Evolutionary conservation across 2,888 invertebrate species (phyloP).

Genomic region (Tetranychus piercei): DNA sequence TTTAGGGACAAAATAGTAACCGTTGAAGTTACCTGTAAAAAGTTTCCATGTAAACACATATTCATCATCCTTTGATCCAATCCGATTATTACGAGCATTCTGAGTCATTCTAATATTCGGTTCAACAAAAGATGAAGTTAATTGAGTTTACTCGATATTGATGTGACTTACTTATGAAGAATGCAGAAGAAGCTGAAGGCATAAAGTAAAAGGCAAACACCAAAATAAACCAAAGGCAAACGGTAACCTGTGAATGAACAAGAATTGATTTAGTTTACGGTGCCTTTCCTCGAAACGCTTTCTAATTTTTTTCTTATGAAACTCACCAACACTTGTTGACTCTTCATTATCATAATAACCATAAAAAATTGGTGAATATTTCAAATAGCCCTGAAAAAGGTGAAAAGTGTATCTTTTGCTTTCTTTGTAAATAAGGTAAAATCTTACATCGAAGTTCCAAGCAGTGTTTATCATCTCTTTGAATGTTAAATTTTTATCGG

Average conservation of each 20-base stretch:
- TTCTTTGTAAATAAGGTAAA: no score
- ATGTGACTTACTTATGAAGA: slow-evolving; percentile 53
- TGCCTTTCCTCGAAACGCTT: no score
- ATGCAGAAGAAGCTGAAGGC: slow-evolving; percentile 89
- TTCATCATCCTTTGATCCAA: slow-evolving; percentile 88
- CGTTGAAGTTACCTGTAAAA: slow-evolving; percentile 42
- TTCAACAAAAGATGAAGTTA: not conserved
- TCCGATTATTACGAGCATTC: slow-evolving; percentile 79
- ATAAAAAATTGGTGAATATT: slow-evolving; percentile 86
- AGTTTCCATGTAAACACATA: slow-evolving; percentile 91
- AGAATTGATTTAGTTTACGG: no score
- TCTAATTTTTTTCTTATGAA: not conserved
- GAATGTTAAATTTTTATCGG: not conserved
- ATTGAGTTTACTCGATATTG: not conserved
- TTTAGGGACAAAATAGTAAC: not conserved
- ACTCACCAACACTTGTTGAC: not conserved
- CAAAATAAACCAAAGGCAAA: slow-evolving; percentile 78
- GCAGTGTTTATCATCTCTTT: slow-evolving; percentile 6
- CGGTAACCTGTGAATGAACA: slow-evolving; percentile 42
- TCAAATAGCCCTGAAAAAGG: slow-evolving; percentile 37
- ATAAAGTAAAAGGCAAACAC: slow-evolving; percentile 71
- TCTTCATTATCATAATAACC: slow-evolving; percentile 66
- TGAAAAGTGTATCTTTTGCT: not conserved
- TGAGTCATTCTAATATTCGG: slow-evolving; percentile 63
- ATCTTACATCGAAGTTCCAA: slow-evolving; percentile 4